Percentiles rank a stretch among this genome's conserved stretches.
These are phyloP conservation scores for Adineta ricciae DNA, from an alignment of 2,888 invertebrate genomes.

Conservation along the genomic window DNA sequence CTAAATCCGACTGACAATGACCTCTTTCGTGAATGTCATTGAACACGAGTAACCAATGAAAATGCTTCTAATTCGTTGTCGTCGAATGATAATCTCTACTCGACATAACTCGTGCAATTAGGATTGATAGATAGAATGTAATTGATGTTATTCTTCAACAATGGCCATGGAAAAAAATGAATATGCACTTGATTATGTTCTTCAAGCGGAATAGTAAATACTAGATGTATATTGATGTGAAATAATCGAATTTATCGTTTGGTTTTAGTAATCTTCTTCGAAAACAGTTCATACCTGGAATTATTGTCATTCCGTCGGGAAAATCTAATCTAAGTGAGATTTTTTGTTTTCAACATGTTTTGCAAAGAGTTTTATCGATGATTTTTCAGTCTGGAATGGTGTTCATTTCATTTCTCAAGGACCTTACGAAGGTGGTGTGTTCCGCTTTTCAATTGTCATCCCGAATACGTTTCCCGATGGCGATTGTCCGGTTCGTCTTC, in stretches of 20 bases:
- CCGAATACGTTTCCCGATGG: slow-evolving; percentile 78
- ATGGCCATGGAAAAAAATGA: slow-evolving; percentile 2
- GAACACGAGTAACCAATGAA: not conserved
- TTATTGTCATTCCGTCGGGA: not conserved
- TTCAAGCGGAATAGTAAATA: slow-evolving; percentile 15
- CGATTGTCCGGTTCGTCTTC: slow-evolving; percentile 65
- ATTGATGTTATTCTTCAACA: not conserved
- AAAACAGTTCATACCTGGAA: slow-evolving; percentile 1
- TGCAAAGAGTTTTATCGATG: no score
- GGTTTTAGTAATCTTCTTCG: not conserved
- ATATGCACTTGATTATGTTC: slow-evolving; percentile 5
- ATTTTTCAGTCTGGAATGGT: slow-evolving; percentile 80
- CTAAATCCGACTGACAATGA: not conserved
- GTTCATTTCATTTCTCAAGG: slow-evolving; percentile 79
- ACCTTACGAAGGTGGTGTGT: slow-evolving; percentile 75
- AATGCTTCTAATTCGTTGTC: no score
- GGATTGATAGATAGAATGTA: not conserved
- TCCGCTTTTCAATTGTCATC: slow-evolving; percentile 73
- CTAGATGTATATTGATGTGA: not conserved
- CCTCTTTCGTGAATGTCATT: not conserved
- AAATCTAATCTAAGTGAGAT: not conserved
- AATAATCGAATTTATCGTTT: no score
- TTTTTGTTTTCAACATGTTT: not conserved
- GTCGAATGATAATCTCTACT: no score
- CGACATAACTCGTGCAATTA: no score